Evolutionary conservation across 2,797 vertebrate species (phyloP).

Genomic region (Poecilia velifera): DNA sequence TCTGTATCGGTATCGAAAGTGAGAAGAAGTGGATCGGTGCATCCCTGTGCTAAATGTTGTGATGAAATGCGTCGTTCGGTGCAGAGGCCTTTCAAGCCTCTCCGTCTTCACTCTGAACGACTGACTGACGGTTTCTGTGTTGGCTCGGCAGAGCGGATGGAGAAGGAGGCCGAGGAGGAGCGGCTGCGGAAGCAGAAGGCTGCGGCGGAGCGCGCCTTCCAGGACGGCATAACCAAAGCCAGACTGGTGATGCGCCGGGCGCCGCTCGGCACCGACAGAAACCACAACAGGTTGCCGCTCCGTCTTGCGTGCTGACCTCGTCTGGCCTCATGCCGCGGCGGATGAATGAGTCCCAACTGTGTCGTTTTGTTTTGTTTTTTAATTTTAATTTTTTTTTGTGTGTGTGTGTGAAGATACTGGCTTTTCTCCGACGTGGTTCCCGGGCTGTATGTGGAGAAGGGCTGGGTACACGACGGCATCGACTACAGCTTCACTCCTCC

Average conservation of each 20-base stretch:
- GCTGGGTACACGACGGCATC: constrained; percentile 95
- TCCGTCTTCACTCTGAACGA: neutral
- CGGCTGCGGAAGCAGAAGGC: constrained; percentile 89
- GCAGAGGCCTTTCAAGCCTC: neutral
- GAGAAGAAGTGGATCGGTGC: no score
- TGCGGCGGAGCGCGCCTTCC: constrained; percentile 89
- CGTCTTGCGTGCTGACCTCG: neutral
- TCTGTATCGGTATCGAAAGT: no score
- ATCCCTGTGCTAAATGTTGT: neutral
- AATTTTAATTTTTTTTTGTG: neutral
- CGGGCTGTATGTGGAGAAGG: constrained; percentile 96
- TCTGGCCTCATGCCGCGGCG: no score
- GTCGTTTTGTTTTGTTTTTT: constrained; percentile 12
- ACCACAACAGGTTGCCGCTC: constrained; percentile 89
- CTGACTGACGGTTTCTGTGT: neutral
- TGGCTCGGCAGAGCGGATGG: constrained; percentile 86
- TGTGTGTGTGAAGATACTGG: constrained; percentile 87
- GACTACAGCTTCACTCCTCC: constrained; percentile 89
- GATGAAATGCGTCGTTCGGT: neutral
- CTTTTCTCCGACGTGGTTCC: constrained; percentile 96
- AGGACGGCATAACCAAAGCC: constrained; percentile 92
- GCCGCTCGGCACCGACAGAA: constrained; percentile 94
- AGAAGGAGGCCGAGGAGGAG: constrained; percentile 94
- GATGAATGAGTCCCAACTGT: neutral
- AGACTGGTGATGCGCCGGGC: constrained; percentile 89